Evolutionary conservation across 1,140 invertebrate genomes (phyloP), one percentile per base, ranked within the genome.

Genomic region (Drosophila repleta): DNA sequence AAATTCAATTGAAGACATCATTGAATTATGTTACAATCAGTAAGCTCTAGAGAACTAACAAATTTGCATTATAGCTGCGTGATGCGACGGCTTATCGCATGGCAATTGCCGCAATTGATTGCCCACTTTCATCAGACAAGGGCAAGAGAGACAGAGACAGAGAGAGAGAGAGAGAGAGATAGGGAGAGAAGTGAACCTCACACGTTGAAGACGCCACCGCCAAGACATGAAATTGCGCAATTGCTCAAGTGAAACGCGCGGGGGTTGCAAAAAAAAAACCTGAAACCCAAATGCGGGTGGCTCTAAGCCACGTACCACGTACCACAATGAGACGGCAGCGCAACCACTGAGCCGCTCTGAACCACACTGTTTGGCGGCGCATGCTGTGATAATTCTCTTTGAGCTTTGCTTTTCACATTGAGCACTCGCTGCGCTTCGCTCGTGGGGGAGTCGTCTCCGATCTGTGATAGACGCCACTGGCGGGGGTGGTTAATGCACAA

Each of bases 321-420:
- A 53, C 63, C 63, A 58, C 39, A 57, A 4, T 17, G 15, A 52
- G 2, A 21, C 37, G 10, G 5, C 11, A 17, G 32, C 18, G 45
- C 11, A 51, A 15, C 39, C 39, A 43, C 7, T 17, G 39, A 43
- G 8, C 39, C 39, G 7, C 39, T 39, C 39, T 39, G 37, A 51
- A 62, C 13, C 11, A 8, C 7, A 21, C 49, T 18, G 49, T 18
- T 46, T 73, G 32, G 10, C 32, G 74, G 78, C 51, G 82, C 82
- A 87, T 87, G 83, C 82, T 87, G 82, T 88, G 82, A 87, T 87
- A 87, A 87, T 87, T 78, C 83, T 69, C 52, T 76, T 79, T 87
- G 78, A 87, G 82, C 82, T 87, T 76, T 75, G 79, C 81, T 87
- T 85, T 85, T 87, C 77, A 75, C 77, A 87, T 85, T 87, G 79